Evolutionary conservation across 1,140 invertebrate species (phyloP).

Genomic region (Triops cancriformis): DNA sequence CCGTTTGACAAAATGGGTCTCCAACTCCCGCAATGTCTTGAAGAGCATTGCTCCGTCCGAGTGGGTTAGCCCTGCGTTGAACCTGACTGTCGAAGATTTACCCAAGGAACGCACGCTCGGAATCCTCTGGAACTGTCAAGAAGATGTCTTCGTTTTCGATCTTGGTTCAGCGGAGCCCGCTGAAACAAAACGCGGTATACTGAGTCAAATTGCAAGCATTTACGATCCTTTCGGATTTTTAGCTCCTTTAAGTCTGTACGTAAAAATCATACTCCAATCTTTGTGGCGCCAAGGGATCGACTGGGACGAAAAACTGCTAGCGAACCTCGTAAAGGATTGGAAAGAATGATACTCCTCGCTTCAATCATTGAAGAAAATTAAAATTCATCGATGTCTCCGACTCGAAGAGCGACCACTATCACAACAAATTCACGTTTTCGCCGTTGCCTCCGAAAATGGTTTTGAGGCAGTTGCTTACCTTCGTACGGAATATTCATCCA

Average conservation of each 20-base stretch:
- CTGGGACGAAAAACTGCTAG: neutral
- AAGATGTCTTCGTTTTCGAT: neutral
- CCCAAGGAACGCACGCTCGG: conserved; percentile 16
- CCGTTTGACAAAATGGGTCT: conserved; percentile 18
- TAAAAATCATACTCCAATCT: conserved; percentile 13
- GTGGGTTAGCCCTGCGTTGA: neutral
- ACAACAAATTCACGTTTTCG: neutral
- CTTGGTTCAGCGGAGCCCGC: no score
- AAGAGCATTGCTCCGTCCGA: neutral
- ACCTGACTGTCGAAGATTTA: neutral
- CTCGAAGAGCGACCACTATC: neutral
- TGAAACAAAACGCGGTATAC: neutral
- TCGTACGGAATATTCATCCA: neutral
- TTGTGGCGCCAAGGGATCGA: neutral
- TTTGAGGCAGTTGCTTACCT: conserved; percentile 2
- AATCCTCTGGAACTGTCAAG: conserved; percentile 14
- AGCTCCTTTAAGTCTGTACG: neutral
- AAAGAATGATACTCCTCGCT: neutral
- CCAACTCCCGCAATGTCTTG: neutral
- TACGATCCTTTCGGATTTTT: conserved; percentile 15
- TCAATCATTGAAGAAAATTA: neutral
- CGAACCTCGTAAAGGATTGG: neutral
- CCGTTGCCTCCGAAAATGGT: neutral
- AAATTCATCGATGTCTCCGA: no score
- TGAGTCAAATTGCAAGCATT: neutral